phyloP scores from a whole-genome alignment of 2,888 invertebrate genomes.

The Hirtodrosophila trivittata region DNA sequence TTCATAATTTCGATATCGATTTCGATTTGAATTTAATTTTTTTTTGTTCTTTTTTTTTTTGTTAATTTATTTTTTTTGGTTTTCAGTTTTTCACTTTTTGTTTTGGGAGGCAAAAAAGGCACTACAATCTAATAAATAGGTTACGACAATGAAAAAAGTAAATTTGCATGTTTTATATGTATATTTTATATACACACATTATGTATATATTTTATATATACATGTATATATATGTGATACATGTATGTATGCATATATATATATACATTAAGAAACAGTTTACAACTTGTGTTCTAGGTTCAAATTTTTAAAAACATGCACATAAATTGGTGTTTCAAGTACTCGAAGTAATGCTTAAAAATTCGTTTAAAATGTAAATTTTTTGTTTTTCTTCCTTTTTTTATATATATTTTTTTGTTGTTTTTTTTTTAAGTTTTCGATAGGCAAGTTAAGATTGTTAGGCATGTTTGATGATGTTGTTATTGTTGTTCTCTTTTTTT shows the following conservation, averaged over 20 bases:
- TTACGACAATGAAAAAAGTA: constrained; percentile 62
- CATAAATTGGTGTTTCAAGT: constrained; percentile 71
- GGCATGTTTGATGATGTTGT: constrained; percentile 24
- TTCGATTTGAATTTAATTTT: constrained; percentile 50
- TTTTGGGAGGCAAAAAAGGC: constrained; percentile 80
- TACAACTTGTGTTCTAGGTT: constrained; percentile 28
- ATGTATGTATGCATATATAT: constrained; percentile 17
- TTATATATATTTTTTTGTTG: neutral
- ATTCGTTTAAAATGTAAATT: constrained; percentile 53
- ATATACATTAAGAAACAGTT: constrained; percentile 10
- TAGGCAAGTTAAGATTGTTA: constrained; percentile 26
- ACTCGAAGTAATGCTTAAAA: constrained; percentile 70
- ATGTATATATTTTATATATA: constrained; percentile 32
- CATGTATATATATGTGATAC: constrained; percentile 15
- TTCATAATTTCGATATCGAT: too few relatives aligned
- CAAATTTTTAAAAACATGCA: constrained; percentile 42
- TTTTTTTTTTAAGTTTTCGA: constrained; percentile 1
- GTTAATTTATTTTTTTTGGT: constrained; percentile 31
- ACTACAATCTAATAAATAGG: constrained; percentile 78
- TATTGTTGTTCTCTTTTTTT: neutral
- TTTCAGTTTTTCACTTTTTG: constrained; percentile 36
- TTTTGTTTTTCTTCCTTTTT: constrained; percentile 10
- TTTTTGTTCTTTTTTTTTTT: constrained; percentile 33
- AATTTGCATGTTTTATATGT: constrained; percentile 30
- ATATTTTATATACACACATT: constrained; percentile 31